These are phyloP conservation scores for Cromileptes altivelis DNA, from an alignment of 2,113 vertebrate genomes.

Conservation along the genomic window DNA sequence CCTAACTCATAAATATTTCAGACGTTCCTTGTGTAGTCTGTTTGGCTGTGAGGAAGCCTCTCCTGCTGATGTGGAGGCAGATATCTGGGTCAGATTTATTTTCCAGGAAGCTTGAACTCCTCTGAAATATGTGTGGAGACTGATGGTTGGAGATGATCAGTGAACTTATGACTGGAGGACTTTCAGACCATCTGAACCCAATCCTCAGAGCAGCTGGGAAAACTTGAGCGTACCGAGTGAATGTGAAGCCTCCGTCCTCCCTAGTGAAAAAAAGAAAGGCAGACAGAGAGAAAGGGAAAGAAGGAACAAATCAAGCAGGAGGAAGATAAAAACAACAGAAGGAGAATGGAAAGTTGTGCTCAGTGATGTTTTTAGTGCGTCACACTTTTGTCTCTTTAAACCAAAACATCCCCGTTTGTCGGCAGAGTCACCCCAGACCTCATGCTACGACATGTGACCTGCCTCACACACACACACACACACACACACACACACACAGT, in stretches of 20 bases:
- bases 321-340: not conserved
- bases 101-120: conserved; percentile 56
- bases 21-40: conserved; percentile 23
- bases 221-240: conserved; percentile 19
- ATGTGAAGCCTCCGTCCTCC: conserved; percentile 9
- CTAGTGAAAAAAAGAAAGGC: not conserved
- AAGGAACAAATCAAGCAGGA: not conserved
- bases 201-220: conserved; percentile 48
- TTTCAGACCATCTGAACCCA: conserved; percentile 37
- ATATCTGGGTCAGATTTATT: conserved; percentile 63
- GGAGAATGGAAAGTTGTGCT: conserved; percentile 15
- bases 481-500: not conserved
- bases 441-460: conserved; percentile 50
- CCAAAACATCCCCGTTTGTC: conserved; percentile 41
- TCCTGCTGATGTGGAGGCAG: conserved; percentile 26
- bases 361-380: conserved; percentile 10
- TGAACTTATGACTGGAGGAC: conserved; percentile 39
- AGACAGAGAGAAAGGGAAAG: not conserved
- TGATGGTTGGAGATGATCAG: conserved; percentile 26
- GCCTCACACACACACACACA: not conserved
- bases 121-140: conserved; percentile 34
- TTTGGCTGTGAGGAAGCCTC: conserved; percentile 20
- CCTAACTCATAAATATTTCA: conserved; percentile 57
- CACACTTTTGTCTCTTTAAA: conserved; percentile 32
- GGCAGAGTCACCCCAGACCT: conserved; percentile 31